Evolutionary conservation across 2,113 vertebrate genomes (phyloP).

Genomic region (Tragulus kanchil): DNA sequence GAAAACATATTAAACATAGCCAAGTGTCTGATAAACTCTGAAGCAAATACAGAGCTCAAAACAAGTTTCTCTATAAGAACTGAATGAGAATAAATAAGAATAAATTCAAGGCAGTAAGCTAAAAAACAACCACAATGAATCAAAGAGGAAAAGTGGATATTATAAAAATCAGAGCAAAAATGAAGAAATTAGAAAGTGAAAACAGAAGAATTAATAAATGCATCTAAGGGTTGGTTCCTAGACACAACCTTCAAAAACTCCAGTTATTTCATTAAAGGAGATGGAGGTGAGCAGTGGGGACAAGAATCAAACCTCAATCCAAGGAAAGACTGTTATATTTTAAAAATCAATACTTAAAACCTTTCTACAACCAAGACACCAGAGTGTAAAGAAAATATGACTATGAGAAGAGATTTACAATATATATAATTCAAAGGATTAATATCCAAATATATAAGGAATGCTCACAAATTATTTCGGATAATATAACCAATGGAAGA

Average conservation of each 20-base stretch:
- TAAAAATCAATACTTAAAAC: slow-evolving; percentile 45
- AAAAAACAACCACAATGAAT: slow-evolving; percentile 8
- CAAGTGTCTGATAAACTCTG: background rate
- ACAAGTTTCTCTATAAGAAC: slow-evolving; percentile 40
- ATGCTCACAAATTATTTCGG: slow-evolving; percentile 40
- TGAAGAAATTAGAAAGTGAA: slow-evolving; percentile 9
- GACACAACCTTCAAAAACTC: background rate
- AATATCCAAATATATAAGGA: background rate
- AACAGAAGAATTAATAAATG: slow-evolving; percentile 31
- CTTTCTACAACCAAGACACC: slow-evolving; percentile 6
- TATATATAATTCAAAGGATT: slow-evolving; percentile 8
- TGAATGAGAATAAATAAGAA: slow-evolving; percentile 34
- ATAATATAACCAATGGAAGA: background rate
- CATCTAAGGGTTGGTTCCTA: background rate
- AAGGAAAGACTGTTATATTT: background rate
- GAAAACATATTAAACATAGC: slow-evolving; percentile 29
- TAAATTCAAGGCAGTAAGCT: slow-evolving; percentile 39
- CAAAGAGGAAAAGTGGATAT: background rate
- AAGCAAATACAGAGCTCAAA: slow-evolving; percentile 46
- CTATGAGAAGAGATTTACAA: background rate
- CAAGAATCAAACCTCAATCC: slow-evolving; percentile 17
- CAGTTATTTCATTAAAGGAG: slow-evolving; percentile 7
- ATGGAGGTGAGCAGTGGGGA: background rate
- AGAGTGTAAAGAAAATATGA: slow-evolving; percentile 2
- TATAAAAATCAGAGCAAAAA: slow-evolving; percentile 50